Conservation (phyloP, 2,888 invertebrate species). For the Nesidiocoris tenuis region DNA sequence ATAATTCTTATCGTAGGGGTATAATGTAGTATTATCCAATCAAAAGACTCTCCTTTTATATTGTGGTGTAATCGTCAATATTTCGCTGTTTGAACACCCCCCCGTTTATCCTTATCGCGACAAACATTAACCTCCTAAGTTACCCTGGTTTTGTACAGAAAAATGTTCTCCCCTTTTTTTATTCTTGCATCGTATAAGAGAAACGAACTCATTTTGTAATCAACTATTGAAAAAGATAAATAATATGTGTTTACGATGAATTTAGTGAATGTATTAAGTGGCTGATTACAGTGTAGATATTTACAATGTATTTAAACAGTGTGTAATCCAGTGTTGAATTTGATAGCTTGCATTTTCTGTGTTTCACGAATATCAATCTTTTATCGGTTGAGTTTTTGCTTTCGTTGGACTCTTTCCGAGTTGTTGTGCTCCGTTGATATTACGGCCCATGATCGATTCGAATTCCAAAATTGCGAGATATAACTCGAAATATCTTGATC, state of each 20-base stretch:
- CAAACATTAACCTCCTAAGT: conserved; percentile 11
- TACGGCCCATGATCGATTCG: too few species aligned
- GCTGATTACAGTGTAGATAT: conserved; percentile 35
- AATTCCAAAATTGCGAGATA: too few species aligned
- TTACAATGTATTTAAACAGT: conserved; percentile 22
- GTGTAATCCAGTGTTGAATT: conserved; percentile 33
- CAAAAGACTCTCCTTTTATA: conserved; percentile 41
- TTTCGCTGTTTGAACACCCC: conserved; percentile 7
- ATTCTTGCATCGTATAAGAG: neutral
- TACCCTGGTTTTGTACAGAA: conserved; percentile 28
- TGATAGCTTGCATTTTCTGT: conserved; percentile 31
- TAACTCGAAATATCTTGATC: too few species aligned
- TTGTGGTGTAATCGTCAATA: conserved; percentile 18
- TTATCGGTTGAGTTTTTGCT: too few species aligned
- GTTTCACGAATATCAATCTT: conserved; percentile 15
- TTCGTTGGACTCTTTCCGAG: too few species aligned
- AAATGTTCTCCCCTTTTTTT: neutral
- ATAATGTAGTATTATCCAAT: conserved; percentile 39
- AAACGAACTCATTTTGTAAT: conserved; percentile 13
- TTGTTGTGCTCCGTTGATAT: too few species aligned
- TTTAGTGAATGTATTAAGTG: conserved; percentile 32
- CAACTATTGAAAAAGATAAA: conserved; percentile 22
- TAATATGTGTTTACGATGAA: conserved; percentile 30
- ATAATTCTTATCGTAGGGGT: conserved; percentile 29
- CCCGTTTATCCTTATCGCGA: conserved; percentile 3